Base-by-base conservation (phyloP, 1,140 invertebrate species). In the Bombus huntii region DNA sequence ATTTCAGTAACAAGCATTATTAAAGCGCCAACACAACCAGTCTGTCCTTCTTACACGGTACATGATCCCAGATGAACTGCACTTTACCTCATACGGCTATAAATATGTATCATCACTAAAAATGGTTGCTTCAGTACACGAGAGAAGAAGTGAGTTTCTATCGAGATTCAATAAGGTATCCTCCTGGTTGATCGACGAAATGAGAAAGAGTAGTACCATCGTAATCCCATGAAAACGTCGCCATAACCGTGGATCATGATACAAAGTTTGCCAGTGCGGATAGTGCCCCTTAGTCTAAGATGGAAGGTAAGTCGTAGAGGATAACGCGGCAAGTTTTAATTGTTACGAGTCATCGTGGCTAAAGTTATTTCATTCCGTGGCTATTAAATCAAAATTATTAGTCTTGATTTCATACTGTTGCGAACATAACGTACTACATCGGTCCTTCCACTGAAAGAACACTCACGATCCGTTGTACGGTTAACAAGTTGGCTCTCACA, bases 241-340 rank as follows among this genome's bases (percentile, higher is more conserved):
- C 75, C 79, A 89, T 89, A 89, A 89, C 83, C 74, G 73, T 91
- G 80, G 71, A 89, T 92, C 90, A 88, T 89, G 87, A 90, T 91
- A 89, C 87, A 88, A 90, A 92, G 85, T 92, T 92, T 83, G 89
- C 77, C 47, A 59, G 66, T 81, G 84, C 84, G 83, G 66, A 15
- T 47, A 53, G 68, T 25, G 77, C 28, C 76, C 70, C 59, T 42
- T 39, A 77, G 39, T 39, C 72, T 62, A 87, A 74, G 73, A 82
- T 42, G 37, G 68, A 65, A 28, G 81, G 53, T 44, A 65, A 88
- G 78, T 65, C 77, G 81, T 74, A 70, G 15, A 44, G 78, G 72
- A 85, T 86, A 87, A 87, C 80, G 87, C 65, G 37, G 81, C 72
- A 91, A 92, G 89, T 92, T 92, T 91, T 91, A 92, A 92, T 92